Percentiles rank a stretch among this genome's conserved stretches.
Conservation (phyloP, 2,888 invertebrate species). For the Tipula helvola region DNA sequence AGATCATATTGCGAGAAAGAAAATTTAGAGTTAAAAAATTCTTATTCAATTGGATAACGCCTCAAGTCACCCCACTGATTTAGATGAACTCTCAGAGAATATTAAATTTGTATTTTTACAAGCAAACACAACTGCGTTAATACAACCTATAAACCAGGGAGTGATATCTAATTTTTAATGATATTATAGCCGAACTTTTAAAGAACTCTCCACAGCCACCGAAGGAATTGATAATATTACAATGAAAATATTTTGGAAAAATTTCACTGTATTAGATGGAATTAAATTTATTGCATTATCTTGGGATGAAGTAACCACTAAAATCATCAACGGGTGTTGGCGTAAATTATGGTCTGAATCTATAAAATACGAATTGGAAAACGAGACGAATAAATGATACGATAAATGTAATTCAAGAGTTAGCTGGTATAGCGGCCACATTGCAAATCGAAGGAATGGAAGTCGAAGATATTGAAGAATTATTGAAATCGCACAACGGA, state of each 20-base stretch:
- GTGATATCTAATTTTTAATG: neutral
- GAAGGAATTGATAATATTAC: neutral
- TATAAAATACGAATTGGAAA: neutral
- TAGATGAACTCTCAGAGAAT: neutral
- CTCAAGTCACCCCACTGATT: neutral
- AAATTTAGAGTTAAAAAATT: slow-evolving; percentile 5
- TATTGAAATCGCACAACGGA: slow-evolving; percentile 18
- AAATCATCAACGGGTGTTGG: slow-evolving; percentile 11
- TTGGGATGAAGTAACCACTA: slow-evolving; percentile 16
- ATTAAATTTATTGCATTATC: slow-evolving; percentile 17
- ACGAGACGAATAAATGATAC: slow-evolving; percentile 13
- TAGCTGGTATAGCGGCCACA: slow-evolving; percentile 16
- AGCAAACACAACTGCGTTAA: neutral
- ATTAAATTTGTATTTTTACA: neutral
- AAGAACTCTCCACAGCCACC: slow-evolving; percentile 15
- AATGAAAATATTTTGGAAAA: slow-evolving; percentile 5
- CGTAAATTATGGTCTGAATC: neutral
- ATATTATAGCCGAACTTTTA: slow-evolving; percentile 19
- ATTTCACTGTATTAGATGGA: slow-evolving; percentile 9
- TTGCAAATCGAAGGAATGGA: slow-evolving; percentile 6
- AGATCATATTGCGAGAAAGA: slow-evolving; percentile 16
- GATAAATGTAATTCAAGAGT: slow-evolving; percentile 17
- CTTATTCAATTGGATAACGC: neutral
- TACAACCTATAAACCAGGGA: neutral
- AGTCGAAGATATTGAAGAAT: slow-evolving; percentile 15